Evolutionary conservation across 2,113 vertebrate species (phyloP).

Genomic region (Girardinichthys multiradiatus): DNA sequence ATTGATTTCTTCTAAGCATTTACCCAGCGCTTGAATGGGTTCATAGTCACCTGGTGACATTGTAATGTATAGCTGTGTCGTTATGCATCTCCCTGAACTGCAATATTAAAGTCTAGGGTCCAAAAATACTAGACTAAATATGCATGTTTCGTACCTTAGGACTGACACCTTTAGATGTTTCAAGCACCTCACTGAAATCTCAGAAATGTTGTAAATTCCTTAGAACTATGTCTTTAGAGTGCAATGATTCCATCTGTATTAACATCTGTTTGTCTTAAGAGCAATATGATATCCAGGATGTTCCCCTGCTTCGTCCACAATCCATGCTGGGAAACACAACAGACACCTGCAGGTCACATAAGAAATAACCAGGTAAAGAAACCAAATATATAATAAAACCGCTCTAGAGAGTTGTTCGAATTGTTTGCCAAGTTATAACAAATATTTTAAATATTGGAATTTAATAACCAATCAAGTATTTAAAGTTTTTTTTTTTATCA

Average conservation of each 20-base stretch:
- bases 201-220: background rate
- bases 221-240: background rate
- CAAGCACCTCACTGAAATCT: background rate
- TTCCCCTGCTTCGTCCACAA: slow-evolving; percentile 9
- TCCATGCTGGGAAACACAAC: slow-evolving; percentile 6
- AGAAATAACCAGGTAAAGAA: slow-evolving; percentile 24
- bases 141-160: background rate
- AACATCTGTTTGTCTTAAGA: slow-evolving; percentile 21
- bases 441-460: background rate
- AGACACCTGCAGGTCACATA: background rate
- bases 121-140: background rate
- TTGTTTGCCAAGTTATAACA: background rate
- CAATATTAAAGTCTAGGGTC: too few relatives aligned
- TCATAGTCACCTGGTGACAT: too few relatives aligned
- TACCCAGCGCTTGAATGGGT: too few relatives aligned
- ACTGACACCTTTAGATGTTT: background rate
- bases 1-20: too few relatives aligned
- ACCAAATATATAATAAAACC: background rate
- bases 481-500: background rate
- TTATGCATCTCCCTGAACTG: too few relatives aligned
- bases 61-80: too few relatives aligned
- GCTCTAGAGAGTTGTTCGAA: background rate
- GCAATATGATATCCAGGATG: background rate
- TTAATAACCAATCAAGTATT: background rate
- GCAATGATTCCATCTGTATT: background rate